phyloP scores from a whole-genome alignment of 2,888 invertebrate species.

The Dromius quadrimaculatus region DNA sequence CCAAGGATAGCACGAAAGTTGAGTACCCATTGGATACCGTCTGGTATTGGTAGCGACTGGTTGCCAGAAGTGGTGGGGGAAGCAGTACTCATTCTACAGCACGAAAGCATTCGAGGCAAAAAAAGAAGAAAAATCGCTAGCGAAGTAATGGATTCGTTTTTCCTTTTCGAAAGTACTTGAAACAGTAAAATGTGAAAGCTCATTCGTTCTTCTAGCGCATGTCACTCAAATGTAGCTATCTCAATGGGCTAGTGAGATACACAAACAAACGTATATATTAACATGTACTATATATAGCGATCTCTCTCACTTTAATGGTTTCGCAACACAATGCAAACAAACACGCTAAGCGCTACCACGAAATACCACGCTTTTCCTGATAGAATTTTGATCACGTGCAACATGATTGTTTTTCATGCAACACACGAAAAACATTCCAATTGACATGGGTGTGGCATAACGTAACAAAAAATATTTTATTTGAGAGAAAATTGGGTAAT shows the following conservation, averaged over 20 bases:
- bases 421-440: no score
- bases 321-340: background rate
- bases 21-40: conserved; percentile 52
- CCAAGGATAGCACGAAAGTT: conserved; percentile 46
- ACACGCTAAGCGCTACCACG: conserved; percentile 1
- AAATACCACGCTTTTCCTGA: conserved; percentile 21
- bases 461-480: no score
- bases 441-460: no score
- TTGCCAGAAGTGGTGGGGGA: conserved; percentile 41
- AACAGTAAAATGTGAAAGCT: conserved; percentile 43
- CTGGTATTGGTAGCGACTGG: conserved; percentile 48
- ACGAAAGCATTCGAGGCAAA: conserved; percentile 42
- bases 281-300: background rate
- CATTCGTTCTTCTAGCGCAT: conserved; percentile 5
- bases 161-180: conserved; percentile 46
- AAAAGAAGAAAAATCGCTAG: conserved; percentile 42
- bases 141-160: conserved; percentile 39
- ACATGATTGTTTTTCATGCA: no score
- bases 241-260: conserved; percentile 5
- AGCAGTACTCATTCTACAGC: conserved; percentile 26
- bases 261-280: conserved; percentile 5
- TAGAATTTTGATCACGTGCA: conserved; percentile 3
- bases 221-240: conserved; percentile 22
- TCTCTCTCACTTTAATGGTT: conserved; percentile 14
- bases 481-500: conserved; percentile 1